Evolutionary conservation across 37 sponge, comb jelly and placozoan genomes (phyloP).

Genomic region (Axinella damicornis): DNA sequence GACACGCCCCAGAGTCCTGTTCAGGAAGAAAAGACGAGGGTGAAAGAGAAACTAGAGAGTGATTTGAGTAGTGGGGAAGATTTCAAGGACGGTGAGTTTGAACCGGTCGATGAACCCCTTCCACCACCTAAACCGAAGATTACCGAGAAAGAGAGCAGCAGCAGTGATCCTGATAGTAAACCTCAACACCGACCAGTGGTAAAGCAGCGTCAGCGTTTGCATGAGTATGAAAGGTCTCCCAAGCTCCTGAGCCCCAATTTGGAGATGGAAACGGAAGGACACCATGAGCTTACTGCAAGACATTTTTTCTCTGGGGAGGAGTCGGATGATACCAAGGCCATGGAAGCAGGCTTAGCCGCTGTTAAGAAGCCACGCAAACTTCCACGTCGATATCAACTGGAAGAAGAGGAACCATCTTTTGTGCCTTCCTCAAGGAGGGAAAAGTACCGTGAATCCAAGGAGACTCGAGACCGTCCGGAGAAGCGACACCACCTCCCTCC

Average conservation of each 20-base stretch:
- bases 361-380: constrained; percentile 7
- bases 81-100: constrained; percentile 10
- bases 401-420: constrained; percentile 3
- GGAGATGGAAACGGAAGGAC: too few species aligned
- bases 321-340: background rate
- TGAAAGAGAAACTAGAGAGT: constrained; percentile 32
- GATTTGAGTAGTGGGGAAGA: constrained; percentile 66
- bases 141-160: background rate
- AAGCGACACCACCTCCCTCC: constrained; percentile 14
- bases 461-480: constrained; percentile 5
- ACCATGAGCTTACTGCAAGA: background rate
- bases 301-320: background rate
- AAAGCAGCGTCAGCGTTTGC: background rate
- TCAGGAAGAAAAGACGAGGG: constrained; percentile 4
- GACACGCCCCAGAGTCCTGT: constrained; percentile 36
- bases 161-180: too few species aligned
- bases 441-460: constrained; percentile 19
- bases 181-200: constrained; percentile 1
- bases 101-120: background rate
- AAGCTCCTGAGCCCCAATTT: too few species aligned
- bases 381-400: constrained; percentile 47
- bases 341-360: background rate
- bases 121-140: background rate
- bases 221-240: too few species aligned
- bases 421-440: background rate